phyloP scores from a whole-genome alignment of 2,113 vertebrate species.

The Poeciliopsis retropinna region DNA sequence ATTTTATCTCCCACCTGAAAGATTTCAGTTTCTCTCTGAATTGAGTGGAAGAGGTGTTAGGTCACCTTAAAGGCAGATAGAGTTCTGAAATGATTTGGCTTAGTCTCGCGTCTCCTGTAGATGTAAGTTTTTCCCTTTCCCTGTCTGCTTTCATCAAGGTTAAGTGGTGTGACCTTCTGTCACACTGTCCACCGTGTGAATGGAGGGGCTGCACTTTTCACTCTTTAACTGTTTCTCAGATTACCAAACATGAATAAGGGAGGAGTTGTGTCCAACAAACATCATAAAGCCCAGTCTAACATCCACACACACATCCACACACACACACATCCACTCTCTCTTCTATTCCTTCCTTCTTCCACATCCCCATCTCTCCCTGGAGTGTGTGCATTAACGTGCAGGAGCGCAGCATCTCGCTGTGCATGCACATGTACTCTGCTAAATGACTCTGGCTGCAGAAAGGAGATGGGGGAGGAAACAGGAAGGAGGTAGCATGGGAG shows the following conservation, averaged over 20 bases:
- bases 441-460: slow-evolving; percentile 76
- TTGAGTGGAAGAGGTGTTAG: background rate
- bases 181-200: slow-evolving; percentile 24
- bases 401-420: slow-evolving; percentile 52
- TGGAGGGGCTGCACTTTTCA: slow-evolving; percentile 17
- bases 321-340: slow-evolving; percentile 11
- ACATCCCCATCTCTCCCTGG: slow-evolving; percentile 35
- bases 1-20: background rate
- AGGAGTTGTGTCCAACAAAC: slow-evolving; percentile 56
- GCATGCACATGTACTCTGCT: slow-evolving; percentile 63
- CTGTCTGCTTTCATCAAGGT: slow-evolving; percentile 55
- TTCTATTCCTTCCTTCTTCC: slow-evolving; percentile 12
- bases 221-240: slow-evolving; percentile 60
- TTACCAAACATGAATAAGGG: slow-evolving; percentile 72
- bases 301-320: slow-evolving; percentile 8
- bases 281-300: slow-evolving; percentile 22
- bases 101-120: background rate
- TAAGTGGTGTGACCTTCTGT: slow-evolving; percentile 52
- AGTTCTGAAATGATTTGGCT: background rate
- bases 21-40: background rate
- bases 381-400: slow-evolving; percentile 64
- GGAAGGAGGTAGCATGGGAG: slow-evolving; percentile 68
- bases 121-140: background rate
- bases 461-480: slow-evolving; percentile 63
- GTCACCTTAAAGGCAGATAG: background rate